Evolutionary conservation across 2,888 invertebrate genomes (phyloP).

Genomic region (Noctua janthina): DNA sequence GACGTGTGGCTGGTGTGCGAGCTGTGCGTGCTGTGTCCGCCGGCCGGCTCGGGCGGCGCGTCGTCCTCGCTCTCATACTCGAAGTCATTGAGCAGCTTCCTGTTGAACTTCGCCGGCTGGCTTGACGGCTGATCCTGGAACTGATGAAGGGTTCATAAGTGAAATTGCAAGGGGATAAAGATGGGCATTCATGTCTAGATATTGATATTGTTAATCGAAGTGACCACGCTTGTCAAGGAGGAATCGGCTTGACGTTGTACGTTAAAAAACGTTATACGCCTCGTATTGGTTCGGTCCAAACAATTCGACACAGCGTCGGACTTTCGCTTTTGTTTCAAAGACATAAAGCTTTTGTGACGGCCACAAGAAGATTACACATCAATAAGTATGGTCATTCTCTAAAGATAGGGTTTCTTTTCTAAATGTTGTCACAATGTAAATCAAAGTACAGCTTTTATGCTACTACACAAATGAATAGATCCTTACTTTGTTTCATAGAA

Average conservation of each 20-base stretch:
- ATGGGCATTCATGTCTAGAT: background rate
- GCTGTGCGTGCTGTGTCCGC: constrained; percentile 65
- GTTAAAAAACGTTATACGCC: background rate
- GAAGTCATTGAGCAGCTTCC: constrained; percentile 95
- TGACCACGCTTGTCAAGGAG: background rate
- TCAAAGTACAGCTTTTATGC: no score
- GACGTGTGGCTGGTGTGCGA: constrained; percentile 47
- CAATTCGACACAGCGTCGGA: background rate
- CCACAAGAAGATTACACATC: background rate
- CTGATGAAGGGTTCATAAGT: constrained; percentile 60
- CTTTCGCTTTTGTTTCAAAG: background rate
- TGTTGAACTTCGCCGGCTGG: constrained; percentile 92
- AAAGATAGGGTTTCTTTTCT: background rate
- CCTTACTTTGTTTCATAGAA: no score
- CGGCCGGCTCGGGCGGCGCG: constrained; percentile 81
- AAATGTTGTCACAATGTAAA: no score
- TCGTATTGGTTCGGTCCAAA: background rate
- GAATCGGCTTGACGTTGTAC: background rate
- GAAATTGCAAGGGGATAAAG: background rate
- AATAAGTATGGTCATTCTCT: background rate
- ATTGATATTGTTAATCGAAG: background rate
- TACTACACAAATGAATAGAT: no score
- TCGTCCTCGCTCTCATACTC: constrained; percentile 98
- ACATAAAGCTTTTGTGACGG: background rate
- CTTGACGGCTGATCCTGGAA: constrained; percentile 85